Conservation (phyloP, 1,140 invertebrate species). For the Branchinecta lynchi region DNA sequence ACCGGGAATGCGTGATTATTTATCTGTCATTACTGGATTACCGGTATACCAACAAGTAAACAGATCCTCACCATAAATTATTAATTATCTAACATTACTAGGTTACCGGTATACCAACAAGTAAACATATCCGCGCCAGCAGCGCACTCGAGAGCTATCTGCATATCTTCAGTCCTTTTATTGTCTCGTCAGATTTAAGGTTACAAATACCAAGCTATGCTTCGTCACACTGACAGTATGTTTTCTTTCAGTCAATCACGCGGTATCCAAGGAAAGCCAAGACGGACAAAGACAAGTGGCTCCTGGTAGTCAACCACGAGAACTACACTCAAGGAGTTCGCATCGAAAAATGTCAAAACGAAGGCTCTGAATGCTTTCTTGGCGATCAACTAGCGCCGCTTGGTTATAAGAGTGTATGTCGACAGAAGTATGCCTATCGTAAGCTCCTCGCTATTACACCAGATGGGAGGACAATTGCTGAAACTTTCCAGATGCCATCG, state of each 20-base stretch:
- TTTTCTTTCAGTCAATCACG: slow-evolving; percentile 8
- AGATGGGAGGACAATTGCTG: slow-evolving; percentile 34
- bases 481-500: slow-evolving; percentile 40
- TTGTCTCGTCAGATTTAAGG: too few relatives aligned
- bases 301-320: slow-evolving; percentile 39
- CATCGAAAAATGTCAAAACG: slow-evolving; percentile 40
- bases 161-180: too few relatives aligned
- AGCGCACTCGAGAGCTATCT: too few relatives aligned
- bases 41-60: too few relatives aligned
- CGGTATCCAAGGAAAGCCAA: slow-evolving; percentile 33
- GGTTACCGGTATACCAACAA: too few relatives aligned
- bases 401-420: slow-evolving; percentile 39
- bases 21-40: too few relatives aligned
- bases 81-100: too few relatives aligned
- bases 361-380: slow-evolving; percentile 20
- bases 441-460: slow-evolving; percentile 36
- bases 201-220: too few relatives aligned
- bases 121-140: too few relatives aligned
- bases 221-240: not conserved
- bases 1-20: too few relatives aligned
- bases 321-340: slow-evolving; percentile 38
- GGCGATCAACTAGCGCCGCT: slow-evolving; percentile 24
- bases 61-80: too few relatives aligned
- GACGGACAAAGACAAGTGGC: slow-evolving; percentile 37
- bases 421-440: slow-evolving; percentile 42